These are phyloP conservation scores for Gastrophryne carolinensis DNA, from an alignment of 2,797 vertebrate genomes.

Conservation along the genomic window DNA sequence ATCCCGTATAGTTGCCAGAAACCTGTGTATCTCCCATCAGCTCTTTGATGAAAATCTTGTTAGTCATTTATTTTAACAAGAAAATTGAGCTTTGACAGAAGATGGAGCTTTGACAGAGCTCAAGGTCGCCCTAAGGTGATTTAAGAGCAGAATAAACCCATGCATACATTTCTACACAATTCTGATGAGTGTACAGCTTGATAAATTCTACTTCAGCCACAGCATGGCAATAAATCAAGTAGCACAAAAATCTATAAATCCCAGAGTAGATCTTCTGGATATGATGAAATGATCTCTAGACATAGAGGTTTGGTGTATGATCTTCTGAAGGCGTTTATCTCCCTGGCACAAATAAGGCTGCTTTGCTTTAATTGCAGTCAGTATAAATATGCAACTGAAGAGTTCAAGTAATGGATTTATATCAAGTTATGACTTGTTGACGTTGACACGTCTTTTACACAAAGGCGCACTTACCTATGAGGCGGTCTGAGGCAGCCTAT, in stretches of 20 bases:
- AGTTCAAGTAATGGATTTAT: too few relatives aligned
- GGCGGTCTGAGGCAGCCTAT: too few relatives aligned
- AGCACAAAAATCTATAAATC: background rate
- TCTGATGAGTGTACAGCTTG: background rate
- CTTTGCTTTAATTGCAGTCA: background rate
- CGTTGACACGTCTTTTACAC: too few relatives aligned
- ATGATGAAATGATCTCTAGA: background rate
- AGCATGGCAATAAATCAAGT: background rate
- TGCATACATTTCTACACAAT: background rate
- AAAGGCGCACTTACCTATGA: too few relatives aligned
- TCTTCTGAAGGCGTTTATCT: background rate
- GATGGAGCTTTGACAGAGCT: too few relatives aligned
- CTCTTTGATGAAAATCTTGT: background rate
- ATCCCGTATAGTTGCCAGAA: conserved; percentile 25
- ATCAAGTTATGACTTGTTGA: too few relatives aligned
- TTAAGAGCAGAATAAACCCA: background rate
- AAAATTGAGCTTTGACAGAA: background rate
- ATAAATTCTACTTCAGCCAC: background rate
- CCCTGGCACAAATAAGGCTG: too few relatives aligned
- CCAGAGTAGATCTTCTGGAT: background rate
- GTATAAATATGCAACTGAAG: background rate
- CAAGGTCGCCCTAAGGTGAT: conserved; percentile 31
- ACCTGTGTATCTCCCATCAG: background rate
- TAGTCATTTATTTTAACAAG: conserved; percentile 24
- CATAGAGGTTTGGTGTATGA: background rate